Evolutionary conservation across 2,888 invertebrate genomes (phyloP), one percentile per base, ranked within the genome.

Genomic region (Antheraea assamensis): DNA sequence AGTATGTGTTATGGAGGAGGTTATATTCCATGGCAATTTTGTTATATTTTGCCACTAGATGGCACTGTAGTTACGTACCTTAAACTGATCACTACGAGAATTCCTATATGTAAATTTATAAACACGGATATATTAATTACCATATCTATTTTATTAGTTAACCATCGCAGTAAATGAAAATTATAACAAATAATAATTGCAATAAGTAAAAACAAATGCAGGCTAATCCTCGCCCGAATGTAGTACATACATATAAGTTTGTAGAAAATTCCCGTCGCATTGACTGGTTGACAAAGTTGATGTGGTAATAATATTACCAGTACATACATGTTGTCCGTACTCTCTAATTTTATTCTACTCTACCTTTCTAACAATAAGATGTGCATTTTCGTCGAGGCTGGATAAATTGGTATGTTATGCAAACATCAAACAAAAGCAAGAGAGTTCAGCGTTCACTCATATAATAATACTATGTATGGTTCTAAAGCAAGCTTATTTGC

Each of bases 271-370:
- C 85, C 83, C 83, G 82, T 77, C 77, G 73, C 75, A 72, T 73
- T 72, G 76, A 74, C 80, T 79, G 81, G 82, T 78, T 75, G 78
- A 77, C 79, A 86, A 80, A 82, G 79, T 81, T 82, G 81, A 82
- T 79, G 79, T 77, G 42, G 42, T 42, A 82, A 84, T 86, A 86
- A 88, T 88, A 89, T 87, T 85, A 83, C 80, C 84, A 85, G 87
- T 87, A 84, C 85, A 87, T 87, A 88, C 87, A 88, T 88, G 86
- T 88, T 88, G 89, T 88, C 85, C 78, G 82, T 83, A 78, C 79
- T 78, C 81, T 87, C 84, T 88, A 87, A 90, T 90, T 89, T 90
- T 88, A 88, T 89, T 90, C 87, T 83, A 80, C 82, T 85, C 85
- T 81, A 83, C 83, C 83, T 87, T 88, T 87, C 84, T 83, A 84